These are phyloP conservation scores for Athene cunicularia DNA, from an alignment of 2,113 vertebrate species.

Conservation along the genomic window DNA sequence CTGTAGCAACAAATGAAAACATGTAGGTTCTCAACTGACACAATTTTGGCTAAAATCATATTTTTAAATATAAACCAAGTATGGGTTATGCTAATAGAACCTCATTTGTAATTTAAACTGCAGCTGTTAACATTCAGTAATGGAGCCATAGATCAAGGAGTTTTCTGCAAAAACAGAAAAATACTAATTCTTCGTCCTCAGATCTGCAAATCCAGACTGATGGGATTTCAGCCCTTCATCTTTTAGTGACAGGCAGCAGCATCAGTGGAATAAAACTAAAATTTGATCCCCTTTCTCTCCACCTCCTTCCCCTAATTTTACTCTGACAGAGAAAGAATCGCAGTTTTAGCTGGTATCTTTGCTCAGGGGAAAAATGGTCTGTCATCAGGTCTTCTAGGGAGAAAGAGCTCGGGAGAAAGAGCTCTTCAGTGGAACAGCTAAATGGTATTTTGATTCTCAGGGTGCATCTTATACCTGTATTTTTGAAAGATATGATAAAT, in stretches of 20 bases:
- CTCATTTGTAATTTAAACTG: constrained; percentile 66
- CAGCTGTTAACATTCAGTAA: constrained; percentile 64
- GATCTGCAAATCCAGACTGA: constrained; percentile 72
- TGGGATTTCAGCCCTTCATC: constrained; percentile 69
- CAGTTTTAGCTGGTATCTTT: constrained; percentile 46
- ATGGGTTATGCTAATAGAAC: constrained; percentile 58
- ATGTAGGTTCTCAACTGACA: constrained; percentile 39
- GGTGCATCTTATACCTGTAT: not conserved
- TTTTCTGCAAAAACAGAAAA: constrained; percentile 71
- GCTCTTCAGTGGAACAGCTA: constrained; percentile 7
- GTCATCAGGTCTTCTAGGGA: constrained; percentile 40
- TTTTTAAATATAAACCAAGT: constrained; percentile 61
- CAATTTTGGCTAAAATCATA: constrained; percentile 34
- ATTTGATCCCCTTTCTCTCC: constrained; percentile 64
- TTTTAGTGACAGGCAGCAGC: constrained; percentile 65
- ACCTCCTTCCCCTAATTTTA: constrained; percentile 62
- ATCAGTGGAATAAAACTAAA: constrained; percentile 65
- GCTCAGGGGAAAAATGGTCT: not conserved
- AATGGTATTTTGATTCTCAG: constrained; percentile 39
- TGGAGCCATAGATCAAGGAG: constrained; percentile 61
- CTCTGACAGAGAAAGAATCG: constrained; percentile 31
- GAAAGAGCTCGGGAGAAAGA: constrained; percentile 20
- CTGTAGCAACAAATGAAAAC: constrained; percentile 34
- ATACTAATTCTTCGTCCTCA: constrained; percentile 69
- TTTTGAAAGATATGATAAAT: not conserved